Base-by-base conservation (phyloP, 2,888 invertebrate genomes). In the Heteropelma amictum region DNA sequence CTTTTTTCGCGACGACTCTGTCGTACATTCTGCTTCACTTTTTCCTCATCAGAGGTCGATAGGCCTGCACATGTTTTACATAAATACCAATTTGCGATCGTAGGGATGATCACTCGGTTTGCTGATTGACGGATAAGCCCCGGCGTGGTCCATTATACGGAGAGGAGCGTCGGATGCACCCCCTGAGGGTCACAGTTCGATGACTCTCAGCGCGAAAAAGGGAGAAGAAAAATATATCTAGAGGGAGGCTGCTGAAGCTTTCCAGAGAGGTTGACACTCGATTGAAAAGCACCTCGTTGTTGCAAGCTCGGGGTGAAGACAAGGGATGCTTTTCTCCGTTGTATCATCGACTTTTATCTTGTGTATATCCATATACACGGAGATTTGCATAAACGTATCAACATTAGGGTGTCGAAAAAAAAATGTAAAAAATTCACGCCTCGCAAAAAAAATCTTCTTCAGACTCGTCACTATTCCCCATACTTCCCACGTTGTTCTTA, bases 251-350 rank as follows among this genome's bases (percentile, higher is more conserved):
- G 68, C 70, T 78, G 79, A 80, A 67, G 82, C 82, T 81, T 82
- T 85, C 82, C 80, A 83, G 82, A 79, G 80, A 56, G 67, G 42
- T 71, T 75, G 81, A 80, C 81, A 81, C 86, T 86, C 83, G 82
- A 84, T 86, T 81, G 75, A 83, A 83, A 83, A 86, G 85, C 83
- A 78, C 80, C 83, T 79, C 80, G 84, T 85, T 79, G 82, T 82
- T 81, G 79, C 81, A 80, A 80, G 79, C 74, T 54, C 60, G 47
- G 14, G 8, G 26, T n/a, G 26, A n/a, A 6, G 60, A 33, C 6
- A 21, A 8, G 26, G 58, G 47, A 30, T 49, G 54, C 42, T 71
- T 67, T 54, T 26, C 65, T 49, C 30, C 23, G 12, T 17, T 54
- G 12, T 30, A 69, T 51, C 45, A 26, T 58, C 26, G 14, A 53